Conservation (phyloP, 30 jellyfish, hydroid and myxozoan species). For the Phacellophora camtschatica region DNA sequence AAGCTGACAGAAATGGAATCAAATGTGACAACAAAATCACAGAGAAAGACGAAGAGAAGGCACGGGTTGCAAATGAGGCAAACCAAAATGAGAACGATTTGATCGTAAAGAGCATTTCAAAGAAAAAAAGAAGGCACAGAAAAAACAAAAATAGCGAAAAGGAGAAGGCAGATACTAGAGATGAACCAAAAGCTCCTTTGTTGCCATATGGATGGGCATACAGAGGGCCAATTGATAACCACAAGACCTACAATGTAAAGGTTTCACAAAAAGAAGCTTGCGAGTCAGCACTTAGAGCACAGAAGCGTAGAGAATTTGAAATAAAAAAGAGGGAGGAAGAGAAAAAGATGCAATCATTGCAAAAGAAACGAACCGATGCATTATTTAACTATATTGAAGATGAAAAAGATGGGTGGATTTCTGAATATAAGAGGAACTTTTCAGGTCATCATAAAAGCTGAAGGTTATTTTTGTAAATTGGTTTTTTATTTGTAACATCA, state of each 20-base stretch:
- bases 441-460: constrained; percentile 13
- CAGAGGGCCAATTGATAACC: constrained; percentile 32
- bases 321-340: background rate
- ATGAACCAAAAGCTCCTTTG: constrained; percentile 4
- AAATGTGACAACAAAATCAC: background rate
- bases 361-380: background rate
- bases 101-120: background rate
- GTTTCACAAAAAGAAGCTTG: constrained; percentile 25
- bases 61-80: background rate
- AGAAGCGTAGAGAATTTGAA: constrained; percentile 9
- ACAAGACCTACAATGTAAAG: constrained; percentile 14
- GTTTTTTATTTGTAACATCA: no score
- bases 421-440: constrained; percentile 18
- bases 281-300: constrained; percentile 18
- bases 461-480: no score
- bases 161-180: background rate
- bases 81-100: background rate
- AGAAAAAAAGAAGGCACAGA: background rate
- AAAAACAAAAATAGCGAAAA: background rate
- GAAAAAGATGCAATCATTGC: background rate
- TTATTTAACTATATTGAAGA: constrained; percentile 4
- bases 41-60: background rate
- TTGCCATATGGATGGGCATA: constrained; percentile 34
- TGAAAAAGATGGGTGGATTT: constrained; percentile 7
- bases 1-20: background rate